Percentiles rank a stretch among this genome's conserved stretches.
Evolutionary conservation across 2,113 vertebrate genomes (phyloP).

Genomic region (Tonatia bakeri): DNA sequence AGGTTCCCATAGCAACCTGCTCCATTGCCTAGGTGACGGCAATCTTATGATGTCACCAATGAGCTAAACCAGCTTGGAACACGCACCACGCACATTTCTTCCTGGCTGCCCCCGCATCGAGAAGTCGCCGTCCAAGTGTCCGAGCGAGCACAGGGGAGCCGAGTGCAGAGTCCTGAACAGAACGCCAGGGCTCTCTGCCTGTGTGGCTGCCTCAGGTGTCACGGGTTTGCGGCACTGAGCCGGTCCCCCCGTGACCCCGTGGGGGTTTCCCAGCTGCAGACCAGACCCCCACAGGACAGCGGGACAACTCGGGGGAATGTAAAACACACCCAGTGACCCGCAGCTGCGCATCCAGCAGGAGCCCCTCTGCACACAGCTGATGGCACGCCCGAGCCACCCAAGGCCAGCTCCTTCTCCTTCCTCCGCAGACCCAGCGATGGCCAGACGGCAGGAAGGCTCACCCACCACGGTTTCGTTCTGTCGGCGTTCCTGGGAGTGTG

Average conservation of each 20-base stretch:
- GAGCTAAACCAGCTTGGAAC: slow-evolving; percentile 73
- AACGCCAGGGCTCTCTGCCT: neutral
- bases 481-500: rapidly evolving
- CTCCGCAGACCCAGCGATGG: neutral
- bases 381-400: rapidly evolving
- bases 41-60: slow-evolving; percentile 78
- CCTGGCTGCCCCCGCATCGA: neutral
- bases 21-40: slow-evolving; percentile 84
- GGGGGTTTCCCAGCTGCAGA: neutral
- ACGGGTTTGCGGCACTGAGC: neutral
- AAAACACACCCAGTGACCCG: rapidly evolving
- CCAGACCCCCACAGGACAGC: neutral
- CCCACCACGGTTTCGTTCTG: rapidly evolving
- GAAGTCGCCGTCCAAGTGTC: neutral
- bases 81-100: slow-evolving; percentile 56
- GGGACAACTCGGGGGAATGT: rapidly evolving
- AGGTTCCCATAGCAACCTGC: slow-evolving; percentile 82
- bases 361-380: neutral
- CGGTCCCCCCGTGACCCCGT: rapidly evolving
- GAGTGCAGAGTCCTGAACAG: rapidly evolving
- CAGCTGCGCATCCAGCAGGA: rapidly evolving
- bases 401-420: neutral
- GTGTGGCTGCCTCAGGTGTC: neutral
- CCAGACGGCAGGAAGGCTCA: rapidly evolving
- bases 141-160: rapidly evolving